Percentiles rank a stretch among this genome's conserved stretches.
phyloP scores from a whole-genome alignment of 2,797 vertebrate genomes.

The Euthynnus affinis region DNA sequence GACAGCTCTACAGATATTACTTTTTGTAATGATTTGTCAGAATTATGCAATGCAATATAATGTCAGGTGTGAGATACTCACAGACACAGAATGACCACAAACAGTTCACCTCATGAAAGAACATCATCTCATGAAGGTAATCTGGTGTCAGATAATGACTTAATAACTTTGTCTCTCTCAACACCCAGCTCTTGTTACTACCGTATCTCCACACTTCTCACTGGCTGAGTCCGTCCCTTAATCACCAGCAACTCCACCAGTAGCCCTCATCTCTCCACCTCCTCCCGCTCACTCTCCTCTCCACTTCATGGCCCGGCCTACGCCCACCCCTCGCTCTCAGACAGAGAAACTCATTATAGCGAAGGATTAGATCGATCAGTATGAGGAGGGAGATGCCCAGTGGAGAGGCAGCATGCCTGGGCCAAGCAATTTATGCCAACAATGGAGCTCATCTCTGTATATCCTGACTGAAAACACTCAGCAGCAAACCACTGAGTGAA shows the following conservation, averaged over 20 bases:
- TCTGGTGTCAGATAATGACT: conserved; percentile 27
- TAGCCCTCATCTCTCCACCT: conserved; percentile 34
- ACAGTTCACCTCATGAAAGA: not conserved
- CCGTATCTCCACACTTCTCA: conserved; percentile 6
- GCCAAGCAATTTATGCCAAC: conserved; percentile 82
- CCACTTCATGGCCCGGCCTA: conserved; percentile 57
- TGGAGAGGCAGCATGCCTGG: conserved; percentile 74
- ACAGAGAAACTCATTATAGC: conserved; percentile 84
- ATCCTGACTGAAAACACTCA: conserved; percentile 70
- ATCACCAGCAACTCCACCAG: conserved; percentile 32
- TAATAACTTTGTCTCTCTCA: conserved; percentile 16
- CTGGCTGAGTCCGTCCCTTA: conserved; percentile 4
- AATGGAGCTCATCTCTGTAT: conserved; percentile 79
- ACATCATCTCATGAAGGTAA: conserved; percentile 4
- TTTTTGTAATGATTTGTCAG: not conserved
- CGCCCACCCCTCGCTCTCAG: conserved; percentile 66
- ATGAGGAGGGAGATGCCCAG: conserved; percentile 61
- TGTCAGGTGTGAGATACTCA: not conserved
- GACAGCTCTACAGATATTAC: not conserved
- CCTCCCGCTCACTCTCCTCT: conserved; percentile 48
- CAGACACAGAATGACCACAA: not conserved
- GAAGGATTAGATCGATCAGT: conserved; percentile 84
- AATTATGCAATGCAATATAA: not conserved
- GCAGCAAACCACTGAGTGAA: conserved; percentile 44
- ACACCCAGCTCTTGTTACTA: conserved; percentile 20